Percentiles rank a stretch among this genome's conserved stretches.
phyloP scores from a whole-genome alignment of 2,888 invertebrate genomes.

The Smittia sp. region DNA sequence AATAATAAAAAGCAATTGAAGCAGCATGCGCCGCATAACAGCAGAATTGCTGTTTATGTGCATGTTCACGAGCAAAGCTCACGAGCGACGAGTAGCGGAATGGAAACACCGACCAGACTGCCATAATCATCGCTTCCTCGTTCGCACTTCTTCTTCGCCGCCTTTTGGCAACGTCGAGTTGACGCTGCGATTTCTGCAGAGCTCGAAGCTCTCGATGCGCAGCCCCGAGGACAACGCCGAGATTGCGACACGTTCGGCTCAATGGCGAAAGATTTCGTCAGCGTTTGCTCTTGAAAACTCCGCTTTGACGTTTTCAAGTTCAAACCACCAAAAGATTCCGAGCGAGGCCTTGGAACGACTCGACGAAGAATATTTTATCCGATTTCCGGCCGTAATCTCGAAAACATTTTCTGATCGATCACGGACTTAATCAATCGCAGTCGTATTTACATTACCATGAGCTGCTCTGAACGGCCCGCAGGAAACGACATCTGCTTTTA shows the following conservation, averaged over 20 bases:
- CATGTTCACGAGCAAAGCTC: not conserved
- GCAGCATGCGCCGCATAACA: conserved; percentile 17
- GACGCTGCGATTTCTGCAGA: not conserved
- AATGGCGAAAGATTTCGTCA: not conserved
- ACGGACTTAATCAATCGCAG: not conserved
- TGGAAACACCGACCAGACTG: not conserved
- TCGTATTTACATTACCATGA: not conserved
- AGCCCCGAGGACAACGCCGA: not conserved
- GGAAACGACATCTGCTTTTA: conserved; percentile 4
- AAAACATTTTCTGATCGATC: too few relatives aligned
- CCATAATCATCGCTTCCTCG: not conserved
- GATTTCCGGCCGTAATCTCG: too few relatives aligned
- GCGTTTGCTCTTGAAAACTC: not conserved
- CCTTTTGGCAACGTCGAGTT: not conserved
- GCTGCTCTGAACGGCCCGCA: not conserved
- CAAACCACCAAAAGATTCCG: not conserved
- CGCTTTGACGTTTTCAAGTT: not conserved
- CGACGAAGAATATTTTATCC: too few relatives aligned
- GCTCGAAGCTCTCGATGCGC: too few relatives aligned
- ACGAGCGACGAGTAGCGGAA: not conserved
- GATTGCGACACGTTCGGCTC: not conserved
- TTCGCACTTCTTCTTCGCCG: not conserved
- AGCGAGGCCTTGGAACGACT: not conserved
- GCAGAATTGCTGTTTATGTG: conserved; percentile 4
- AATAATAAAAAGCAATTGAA: conserved; percentile 20